Conservation (phyloP, 2,113 vertebrate species). For the Haemorhous mexicanus region DNA sequence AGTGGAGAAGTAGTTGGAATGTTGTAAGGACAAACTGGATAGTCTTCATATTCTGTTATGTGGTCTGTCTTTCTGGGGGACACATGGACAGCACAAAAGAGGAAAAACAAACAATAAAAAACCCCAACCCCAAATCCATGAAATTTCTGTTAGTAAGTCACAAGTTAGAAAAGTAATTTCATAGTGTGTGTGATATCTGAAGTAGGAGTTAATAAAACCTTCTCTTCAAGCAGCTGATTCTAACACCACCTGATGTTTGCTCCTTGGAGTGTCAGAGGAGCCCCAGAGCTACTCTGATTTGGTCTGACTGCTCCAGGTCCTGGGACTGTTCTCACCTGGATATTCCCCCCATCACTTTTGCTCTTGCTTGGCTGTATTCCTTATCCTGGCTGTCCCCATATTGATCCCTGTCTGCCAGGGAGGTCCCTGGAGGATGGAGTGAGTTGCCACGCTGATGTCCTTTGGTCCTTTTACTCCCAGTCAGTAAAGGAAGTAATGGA, state of each 20-base stretch:
- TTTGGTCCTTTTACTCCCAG: background rate
- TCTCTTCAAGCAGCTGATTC: background rate
- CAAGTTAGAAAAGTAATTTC: background rate
- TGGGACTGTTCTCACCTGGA: background rate
- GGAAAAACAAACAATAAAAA: background rate
- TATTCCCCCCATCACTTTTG: accelerated
- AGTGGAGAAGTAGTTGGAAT: background rate
- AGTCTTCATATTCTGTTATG: accelerated
- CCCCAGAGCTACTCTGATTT: background rate
- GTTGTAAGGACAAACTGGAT: background rate
- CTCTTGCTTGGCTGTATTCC: background rate
- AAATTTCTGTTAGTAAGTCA: background rate
- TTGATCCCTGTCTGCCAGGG: background rate
- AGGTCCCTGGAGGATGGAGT: background rate
- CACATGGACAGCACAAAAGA: background rate
- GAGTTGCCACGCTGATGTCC: background rate
- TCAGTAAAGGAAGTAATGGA: background rate
- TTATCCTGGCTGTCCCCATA: accelerated
- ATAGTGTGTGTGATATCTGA: background rate
- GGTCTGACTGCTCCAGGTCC: background rate
- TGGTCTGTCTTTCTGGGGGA: background rate
- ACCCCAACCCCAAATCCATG: accelerated
- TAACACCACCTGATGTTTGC: accelerated
- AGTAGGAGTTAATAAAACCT: background rate
- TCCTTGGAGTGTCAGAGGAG: background rate